Percentiles rank a stretch among this genome's conserved stretches.
These are phyloP conservation scores for Chaetodon auriga DNA, from an alignment of 2,113 vertebrate species.

Conservation along the genomic window DNA sequence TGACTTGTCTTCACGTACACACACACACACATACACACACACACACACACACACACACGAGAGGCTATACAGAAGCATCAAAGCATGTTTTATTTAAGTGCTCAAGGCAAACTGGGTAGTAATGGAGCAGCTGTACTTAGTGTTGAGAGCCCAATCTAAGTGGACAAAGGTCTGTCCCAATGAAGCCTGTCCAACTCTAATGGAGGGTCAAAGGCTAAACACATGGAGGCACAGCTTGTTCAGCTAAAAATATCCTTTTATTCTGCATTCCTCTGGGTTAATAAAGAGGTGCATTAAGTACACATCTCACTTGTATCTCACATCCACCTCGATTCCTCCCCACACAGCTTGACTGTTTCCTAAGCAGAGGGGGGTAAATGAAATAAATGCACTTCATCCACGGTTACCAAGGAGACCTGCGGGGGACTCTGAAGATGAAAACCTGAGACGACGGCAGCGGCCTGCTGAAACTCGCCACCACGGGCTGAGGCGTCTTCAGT, in stretches of 20 bases:
- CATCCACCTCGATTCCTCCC: no score
- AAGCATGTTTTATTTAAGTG: slow-evolving; percentile 21
- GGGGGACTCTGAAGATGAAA: slow-evolving; percentile 56
- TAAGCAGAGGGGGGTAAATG: background rate
- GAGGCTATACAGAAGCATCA: slow-evolving; percentile 26
- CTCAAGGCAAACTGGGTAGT: slow-evolving; percentile 20
- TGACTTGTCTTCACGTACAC: slow-evolving; percentile 10
- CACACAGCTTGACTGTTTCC: background rate
- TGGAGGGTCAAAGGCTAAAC: slow-evolving; percentile 55
- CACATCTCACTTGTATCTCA: background rate
- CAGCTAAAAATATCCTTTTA: slow-evolving; percentile 53
- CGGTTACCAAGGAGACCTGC: slow-evolving; percentile 44
- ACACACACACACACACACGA: slow-evolving; percentile 11
- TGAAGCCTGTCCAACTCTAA: slow-evolving; percentile 28
- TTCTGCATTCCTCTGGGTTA: slow-evolving; percentile 18
- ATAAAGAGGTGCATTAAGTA: slow-evolving; percentile 17
- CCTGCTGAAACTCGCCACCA: slow-evolving; percentile 63
- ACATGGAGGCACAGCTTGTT: slow-evolving; percentile 3
- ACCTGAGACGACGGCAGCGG: slow-evolving; percentile 62
- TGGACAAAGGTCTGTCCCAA: slow-evolving; percentile 13
- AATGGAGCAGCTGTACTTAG: slow-evolving; percentile 36
- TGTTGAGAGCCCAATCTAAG: slow-evolving; percentile 29
- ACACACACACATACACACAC: background rate
- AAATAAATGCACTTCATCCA: slow-evolving; percentile 24
- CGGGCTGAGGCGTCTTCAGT: slow-evolving; percentile 47